Conservation (phyloP, 2,888 invertebrate species). For the Hypomecis atomaria region DNA sequence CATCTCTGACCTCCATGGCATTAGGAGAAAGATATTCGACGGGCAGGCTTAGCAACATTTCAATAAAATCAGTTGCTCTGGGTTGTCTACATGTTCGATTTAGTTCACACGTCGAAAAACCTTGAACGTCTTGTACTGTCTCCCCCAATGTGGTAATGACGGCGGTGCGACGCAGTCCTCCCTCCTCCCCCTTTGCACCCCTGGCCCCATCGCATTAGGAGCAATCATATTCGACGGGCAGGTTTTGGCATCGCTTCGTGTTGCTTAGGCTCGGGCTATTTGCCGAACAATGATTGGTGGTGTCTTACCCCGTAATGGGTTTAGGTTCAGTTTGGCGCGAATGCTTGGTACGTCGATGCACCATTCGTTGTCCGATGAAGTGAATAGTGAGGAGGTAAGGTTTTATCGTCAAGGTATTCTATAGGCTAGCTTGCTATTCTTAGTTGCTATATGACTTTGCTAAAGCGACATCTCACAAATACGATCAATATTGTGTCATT, state of each 20-base stretch:
- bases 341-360: conserved; percentile 23
- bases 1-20: conserved; percentile 64
- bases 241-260: conserved; percentile 82
- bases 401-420: not conserved
- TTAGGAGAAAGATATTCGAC: conserved; percentile 84
- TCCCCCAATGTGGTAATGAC: conserved; percentile 33
- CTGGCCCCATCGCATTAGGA: conserved; percentile 75
- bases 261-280: conserved; percentile 79
- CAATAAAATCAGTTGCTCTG: too few relatives aligned
- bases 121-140: conserved; percentile 41
- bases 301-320: conserved; percentile 72
- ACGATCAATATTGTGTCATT: too few relatives aligned
- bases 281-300: conserved; percentile 79
- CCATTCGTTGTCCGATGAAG: conserved; percentile 15
- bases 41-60: conserved; percentile 66
- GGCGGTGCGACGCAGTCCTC: conserved; percentile 60
- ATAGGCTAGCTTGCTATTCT: not conserved
- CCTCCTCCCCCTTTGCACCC: conserved; percentile 49
- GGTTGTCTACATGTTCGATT: too few relatives aligned
- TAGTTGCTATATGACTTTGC: not conserved
- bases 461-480: too few relatives aligned
- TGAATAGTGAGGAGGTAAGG: conserved; percentile 9
- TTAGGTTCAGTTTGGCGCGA: conserved; percentile 60
- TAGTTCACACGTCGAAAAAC: conserved; percentile 53
- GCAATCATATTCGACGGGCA: conserved; percentile 84